These are phyloP conservation scores for Myotis myotis DNA, from an alignment of 2,797 vertebrate species.

Conservation along the genomic window DNA sequence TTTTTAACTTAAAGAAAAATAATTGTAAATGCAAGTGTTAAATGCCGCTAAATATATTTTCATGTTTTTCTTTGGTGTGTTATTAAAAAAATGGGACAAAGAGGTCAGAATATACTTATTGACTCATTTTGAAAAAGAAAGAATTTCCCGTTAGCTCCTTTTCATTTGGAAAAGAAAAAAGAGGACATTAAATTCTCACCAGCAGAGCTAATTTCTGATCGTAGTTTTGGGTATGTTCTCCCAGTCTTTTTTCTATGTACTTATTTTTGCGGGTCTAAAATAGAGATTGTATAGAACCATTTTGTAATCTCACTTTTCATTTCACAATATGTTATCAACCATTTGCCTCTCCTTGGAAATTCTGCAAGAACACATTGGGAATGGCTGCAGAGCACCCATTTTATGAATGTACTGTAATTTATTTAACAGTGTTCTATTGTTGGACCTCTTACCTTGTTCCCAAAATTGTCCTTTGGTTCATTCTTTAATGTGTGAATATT, in stretches of 20 bases:
- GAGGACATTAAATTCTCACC: conserved; percentile 14
- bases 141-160: background rate
- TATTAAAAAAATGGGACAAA: background rate
- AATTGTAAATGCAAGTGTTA: conserved; percentile 39
- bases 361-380: background rate
- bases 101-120: background rate
- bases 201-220: background rate
- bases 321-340: background rate
- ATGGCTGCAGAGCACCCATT: background rate
- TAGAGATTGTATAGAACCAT: background rate
- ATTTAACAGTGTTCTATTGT: background rate
- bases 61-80: conserved; percentile 28
- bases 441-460: background rate
- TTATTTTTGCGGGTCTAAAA: background rate
- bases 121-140: conserved; percentile 4
- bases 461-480: background rate
- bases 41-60: conserved; percentile 9
- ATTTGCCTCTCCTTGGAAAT: background rate
- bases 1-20: conserved; percentile 58
- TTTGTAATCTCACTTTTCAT: background rate
- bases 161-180: conserved; percentile 40
- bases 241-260: background rate
- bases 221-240: background rate
- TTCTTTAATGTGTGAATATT: background rate
- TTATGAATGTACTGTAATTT: background rate